Conservation (phyloP, 2,888 invertebrate genomes). For the Cephus runcator region DNA sequence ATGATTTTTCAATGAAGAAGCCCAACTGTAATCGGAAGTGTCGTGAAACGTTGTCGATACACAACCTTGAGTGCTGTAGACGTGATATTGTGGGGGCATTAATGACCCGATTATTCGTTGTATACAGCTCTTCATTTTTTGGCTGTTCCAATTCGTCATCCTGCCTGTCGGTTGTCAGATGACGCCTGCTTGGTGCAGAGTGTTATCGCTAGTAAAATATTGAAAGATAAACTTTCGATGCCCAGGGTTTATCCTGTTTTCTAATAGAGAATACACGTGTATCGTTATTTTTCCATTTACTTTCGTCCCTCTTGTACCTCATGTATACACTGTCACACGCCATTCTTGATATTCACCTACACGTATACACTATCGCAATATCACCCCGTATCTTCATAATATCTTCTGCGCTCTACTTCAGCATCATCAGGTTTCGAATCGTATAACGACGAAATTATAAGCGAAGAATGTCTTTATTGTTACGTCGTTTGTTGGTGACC, state of each 20-base stretch:
- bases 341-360: not conserved
- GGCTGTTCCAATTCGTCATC: not conserved
- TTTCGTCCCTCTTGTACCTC: not conserved
- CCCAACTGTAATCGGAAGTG: not conserved
- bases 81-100: no score
- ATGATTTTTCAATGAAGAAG: not conserved
- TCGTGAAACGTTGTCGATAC: no score
- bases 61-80: no score
- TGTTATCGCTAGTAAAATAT: not conserved
- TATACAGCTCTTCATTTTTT: no score
- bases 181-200: not conserved
- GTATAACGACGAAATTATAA: not conserved
- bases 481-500: not conserved
- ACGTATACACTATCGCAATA: not conserved
- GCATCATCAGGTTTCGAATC: not conserved
- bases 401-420: not conserved
- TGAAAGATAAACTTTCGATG: conserved; percentile 35
- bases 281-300: not conserved
- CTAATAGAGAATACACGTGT: not conserved
- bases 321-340: not conserved
- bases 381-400: not conserved
- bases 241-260: conserved; percentile 57
- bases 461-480: not conserved
- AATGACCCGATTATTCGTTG: not conserved
- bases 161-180: not conserved